Percentiles rank a stretch among this genome's conserved stretches.
These are phyloP conservation scores for Centroberyx gerrardi DNA, from an alignment of 2,797 vertebrate species.

Conservation along the genomic window DNA sequence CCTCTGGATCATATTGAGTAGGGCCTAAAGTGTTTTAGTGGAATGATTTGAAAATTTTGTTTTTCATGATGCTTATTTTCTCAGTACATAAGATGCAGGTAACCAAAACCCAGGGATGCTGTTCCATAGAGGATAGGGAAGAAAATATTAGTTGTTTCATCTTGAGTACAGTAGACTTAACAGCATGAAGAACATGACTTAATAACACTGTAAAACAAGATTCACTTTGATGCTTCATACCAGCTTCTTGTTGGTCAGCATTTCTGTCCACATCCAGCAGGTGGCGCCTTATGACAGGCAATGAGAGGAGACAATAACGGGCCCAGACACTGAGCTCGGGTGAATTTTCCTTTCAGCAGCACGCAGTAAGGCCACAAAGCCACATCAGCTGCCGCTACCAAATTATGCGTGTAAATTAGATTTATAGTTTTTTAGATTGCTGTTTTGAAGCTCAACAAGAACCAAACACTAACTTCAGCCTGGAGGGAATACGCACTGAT, in stretches of 20 bases:
- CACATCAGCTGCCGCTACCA: background rate
- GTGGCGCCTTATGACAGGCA: constrained; percentile 66
- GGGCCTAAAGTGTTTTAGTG: too few relatives aligned
- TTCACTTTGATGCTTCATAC: background rate
- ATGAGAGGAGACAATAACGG: constrained; percentile 30
- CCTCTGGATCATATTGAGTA: too few relatives aligned
- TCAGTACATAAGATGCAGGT: too few relatives aligned
- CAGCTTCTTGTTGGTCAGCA: background rate
- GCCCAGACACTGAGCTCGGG: background rate
- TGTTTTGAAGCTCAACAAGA: constrained; percentile 13
- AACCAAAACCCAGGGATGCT: too few relatives aligned
- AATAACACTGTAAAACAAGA: constrained; percentile 46
- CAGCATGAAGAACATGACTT: too few relatives aligned
- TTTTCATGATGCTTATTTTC: too few relatives aligned
- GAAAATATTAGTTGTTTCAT: too few relatives aligned
- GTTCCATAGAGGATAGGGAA: too few relatives aligned
- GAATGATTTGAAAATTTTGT: too few relatives aligned
- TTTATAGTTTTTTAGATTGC: background rate
- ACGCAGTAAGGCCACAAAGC: background rate
- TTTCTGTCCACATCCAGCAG: constrained; percentile 60
- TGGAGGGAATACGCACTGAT: background rate
- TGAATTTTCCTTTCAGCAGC: constrained; percentile 1
- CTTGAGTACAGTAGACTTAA: too few relatives aligned
- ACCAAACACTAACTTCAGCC: background rate
- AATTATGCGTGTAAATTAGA: constrained; percentile 16